Evolutionary conservation across 2,113 vertebrate genomes (phyloP).

Genomic region (Panthera uncia): DNA sequence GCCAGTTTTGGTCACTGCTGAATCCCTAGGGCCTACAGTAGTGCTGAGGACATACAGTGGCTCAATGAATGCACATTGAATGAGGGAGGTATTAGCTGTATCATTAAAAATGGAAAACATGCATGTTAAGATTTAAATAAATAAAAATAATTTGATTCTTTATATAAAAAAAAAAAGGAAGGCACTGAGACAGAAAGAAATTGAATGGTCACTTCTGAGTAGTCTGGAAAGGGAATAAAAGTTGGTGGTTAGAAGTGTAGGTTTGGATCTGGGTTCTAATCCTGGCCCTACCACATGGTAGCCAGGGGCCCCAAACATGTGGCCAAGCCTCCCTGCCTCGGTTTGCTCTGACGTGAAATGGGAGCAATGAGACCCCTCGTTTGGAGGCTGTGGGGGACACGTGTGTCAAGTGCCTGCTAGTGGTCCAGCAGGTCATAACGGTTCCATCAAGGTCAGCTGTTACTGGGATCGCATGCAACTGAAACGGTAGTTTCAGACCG

Average conservation of each 20-base stretch:
- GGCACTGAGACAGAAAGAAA: background rate
- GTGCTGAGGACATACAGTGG: background rate
- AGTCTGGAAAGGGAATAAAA: background rate
- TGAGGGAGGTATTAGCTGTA: background rate
- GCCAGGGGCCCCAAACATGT: background rate
- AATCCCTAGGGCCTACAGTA: background rate
- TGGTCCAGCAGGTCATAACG: background rate
- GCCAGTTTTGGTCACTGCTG: background rate
- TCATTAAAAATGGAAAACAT: background rate
- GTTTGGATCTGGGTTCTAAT: background rate
- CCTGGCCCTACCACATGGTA: background rate
- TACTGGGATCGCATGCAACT: background rate
- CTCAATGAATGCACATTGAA: background rate
- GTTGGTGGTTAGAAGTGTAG: background rate
- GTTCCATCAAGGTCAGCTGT: background rate
- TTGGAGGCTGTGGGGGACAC: background rate
- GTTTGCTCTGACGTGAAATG: background rate
- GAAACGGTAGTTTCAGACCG: too few species aligned
- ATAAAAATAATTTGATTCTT: background rate
- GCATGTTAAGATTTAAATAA: background rate
- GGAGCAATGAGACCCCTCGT: background rate
- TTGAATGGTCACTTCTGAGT: background rate
- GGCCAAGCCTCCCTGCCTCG: background rate
- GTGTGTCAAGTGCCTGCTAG: rapidly evolving
- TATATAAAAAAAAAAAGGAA: background rate